Evolutionary conservation across 2,113 vertebrate species (phyloP), one percentile per base, ranked within the genome.

Genomic region (Dendrocopos noguchii): DNA sequence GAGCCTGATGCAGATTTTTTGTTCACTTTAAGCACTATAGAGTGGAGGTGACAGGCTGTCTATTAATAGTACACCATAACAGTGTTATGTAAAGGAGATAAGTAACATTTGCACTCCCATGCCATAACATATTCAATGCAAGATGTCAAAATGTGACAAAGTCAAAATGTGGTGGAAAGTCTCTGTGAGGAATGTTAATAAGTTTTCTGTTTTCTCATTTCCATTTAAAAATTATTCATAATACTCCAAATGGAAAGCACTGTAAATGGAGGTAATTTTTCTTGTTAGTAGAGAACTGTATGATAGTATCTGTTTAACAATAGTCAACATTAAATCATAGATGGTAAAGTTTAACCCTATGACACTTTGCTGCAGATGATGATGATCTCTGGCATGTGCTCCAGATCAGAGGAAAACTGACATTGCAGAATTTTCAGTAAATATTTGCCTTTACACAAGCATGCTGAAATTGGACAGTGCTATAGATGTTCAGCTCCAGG

Each of bases 271-370:
- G 63, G 64, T 34, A 63, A 59, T 80, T 87, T 83, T 94, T 85
- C 46, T 79, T 34, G 76, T 95, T 80, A 59, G 50, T 63, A 22
- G 65, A 85, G 74, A 83, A 46, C 24, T 59, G 12, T 18, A 16
- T 21, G 31, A 27, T 63, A 28, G 4, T 53, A 50, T 90, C 68
- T 83, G 33, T 52, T 86, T 71, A 59, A 86, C 71, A 88, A 53
- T 34, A 74, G 68, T 83, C 52, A 80, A 1, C 60, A 28, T 93
- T 94, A 56, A 77, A 3, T 90, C 80, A 80, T 55, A 83, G 9
- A 10, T 90, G 83, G 56, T 77, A 73, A 90, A 85, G 75, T 88
- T 95, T 83, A 86, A 84, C 55, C 36, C 31, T 68, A 4, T 79
- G 57, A 80, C 33, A 56, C 44, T 92, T 83, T 56, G 74, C 67